Conservation (phyloP, 2,888 invertebrate genomes). For the Punctoribates punctum region DNA sequence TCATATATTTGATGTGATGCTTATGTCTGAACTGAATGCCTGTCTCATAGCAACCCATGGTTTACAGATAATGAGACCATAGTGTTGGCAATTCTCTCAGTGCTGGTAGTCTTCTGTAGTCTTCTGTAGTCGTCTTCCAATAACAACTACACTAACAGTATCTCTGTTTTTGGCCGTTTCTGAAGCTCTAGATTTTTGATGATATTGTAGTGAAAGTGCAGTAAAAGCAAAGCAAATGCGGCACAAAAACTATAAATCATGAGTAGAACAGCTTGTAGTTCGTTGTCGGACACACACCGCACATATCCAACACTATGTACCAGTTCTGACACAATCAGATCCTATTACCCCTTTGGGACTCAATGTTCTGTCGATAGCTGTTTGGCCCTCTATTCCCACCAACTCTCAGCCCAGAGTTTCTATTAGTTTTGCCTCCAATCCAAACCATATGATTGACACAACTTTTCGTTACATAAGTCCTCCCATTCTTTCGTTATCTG, state of each 20-base stretch:
- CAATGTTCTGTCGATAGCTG: slow-evolving; percentile 23
- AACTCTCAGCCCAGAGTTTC: neutral
- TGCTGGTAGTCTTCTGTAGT: neutral
- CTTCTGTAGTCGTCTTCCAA: neutral
- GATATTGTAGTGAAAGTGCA: slow-evolving; percentile 23
- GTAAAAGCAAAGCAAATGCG: neutral
- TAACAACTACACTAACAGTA: slow-evolving; percentile 4
- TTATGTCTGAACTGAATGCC: slow-evolving; percentile 22
- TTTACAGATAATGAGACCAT: slow-evolving; percentile 34
- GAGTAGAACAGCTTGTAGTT: slow-evolving; percentile 27
- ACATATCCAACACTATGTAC: neutral
- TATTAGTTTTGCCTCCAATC: slow-evolving; percentile 12
- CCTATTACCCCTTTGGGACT: slow-evolving; percentile 30
- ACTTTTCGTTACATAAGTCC: neutral
- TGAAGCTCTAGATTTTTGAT: slow-evolving; percentile 17
- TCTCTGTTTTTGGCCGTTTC: slow-evolving; percentile 12
- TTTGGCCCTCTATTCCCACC: neutral
- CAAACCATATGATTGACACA: slow-evolving; percentile 1
- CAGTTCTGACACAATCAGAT: neutral
- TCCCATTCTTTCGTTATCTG: neutral
- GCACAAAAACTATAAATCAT: slow-evolving; percentile 22
- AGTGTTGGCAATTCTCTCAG: neutral
- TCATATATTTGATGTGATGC: slow-evolving; percentile 36
- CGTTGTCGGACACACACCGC: slow-evolving; percentile 20
- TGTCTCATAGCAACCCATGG: slow-evolving; percentile 33